A percentile compares a stretch with the other conserved stretches of the same genome.
Evolutionary conservation across 2,888 invertebrate species (phyloP).

Genomic region (Sesia bembeciformis): DNA sequence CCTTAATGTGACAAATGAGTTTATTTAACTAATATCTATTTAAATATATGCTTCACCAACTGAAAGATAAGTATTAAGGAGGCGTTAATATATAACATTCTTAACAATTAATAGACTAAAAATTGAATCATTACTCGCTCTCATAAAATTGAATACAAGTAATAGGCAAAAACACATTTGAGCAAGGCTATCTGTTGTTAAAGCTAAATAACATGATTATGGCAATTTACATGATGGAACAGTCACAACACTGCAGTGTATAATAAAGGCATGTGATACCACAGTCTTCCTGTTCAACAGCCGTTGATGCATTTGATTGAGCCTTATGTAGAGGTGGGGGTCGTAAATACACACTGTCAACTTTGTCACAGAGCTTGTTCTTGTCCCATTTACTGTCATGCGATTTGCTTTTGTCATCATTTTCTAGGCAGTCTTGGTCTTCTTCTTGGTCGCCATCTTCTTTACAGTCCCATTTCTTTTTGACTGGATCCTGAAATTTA

Average conservation of each 20-base stretch:
- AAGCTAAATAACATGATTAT: neutral
- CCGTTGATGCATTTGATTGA: slow-evolving; percentile 29
- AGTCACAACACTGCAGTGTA: slow-evolving; percentile 78
- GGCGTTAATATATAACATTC: too few species aligned
- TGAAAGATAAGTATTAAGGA: too few species aligned
- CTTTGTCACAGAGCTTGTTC: slow-evolving; percentile 40
- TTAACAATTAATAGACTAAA: too few species aligned
- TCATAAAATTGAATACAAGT: too few species aligned
- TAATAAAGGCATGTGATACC: slow-evolving; percentile 77
- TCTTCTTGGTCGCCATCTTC: slow-evolving; percentile 20
- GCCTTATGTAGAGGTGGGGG: slow-evolving; percentile 38
- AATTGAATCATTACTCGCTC: too few species aligned
- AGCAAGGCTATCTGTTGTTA: too few species aligned
- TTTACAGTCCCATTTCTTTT: neutral
- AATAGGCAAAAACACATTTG: too few species aligned
- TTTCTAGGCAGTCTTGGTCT: slow-evolving; percentile 8
- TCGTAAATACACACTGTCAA: slow-evolving; percentile 49
- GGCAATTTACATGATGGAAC: slow-evolving; percentile 56
- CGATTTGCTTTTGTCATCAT: slow-evolving; percentile 30
- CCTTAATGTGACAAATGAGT: too few species aligned
- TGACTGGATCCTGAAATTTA: too few species aligned
- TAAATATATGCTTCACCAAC: too few species aligned
- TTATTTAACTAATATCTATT: too few species aligned
- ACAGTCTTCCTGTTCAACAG: slow-evolving; percentile 70
- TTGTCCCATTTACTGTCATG: slow-evolving; percentile 25